Evolutionary conservation across 1,140 invertebrate genomes (phyloP).

Genomic region (Zaprionus vittiger): DNA sequence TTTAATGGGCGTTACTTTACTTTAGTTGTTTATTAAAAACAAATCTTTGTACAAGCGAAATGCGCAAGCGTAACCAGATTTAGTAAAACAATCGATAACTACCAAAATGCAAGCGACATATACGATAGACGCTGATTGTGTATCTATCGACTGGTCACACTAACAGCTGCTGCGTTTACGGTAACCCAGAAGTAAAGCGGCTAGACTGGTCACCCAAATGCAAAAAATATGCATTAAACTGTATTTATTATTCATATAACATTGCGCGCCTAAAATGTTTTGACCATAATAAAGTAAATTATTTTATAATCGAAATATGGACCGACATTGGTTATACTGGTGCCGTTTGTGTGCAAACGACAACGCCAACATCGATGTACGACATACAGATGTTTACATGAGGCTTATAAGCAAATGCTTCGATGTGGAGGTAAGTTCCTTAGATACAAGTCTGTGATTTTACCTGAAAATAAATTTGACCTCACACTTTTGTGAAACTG

Average conservation of each 20-base stretch:
- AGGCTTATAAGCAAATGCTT: conserved; percentile 59
- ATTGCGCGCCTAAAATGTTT: background rate
- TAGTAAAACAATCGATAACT: conserved; percentile 33
- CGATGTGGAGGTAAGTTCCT: conserved; percentile 55
- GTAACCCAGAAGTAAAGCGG: background rate
- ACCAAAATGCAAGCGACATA: conserved; percentile 1
- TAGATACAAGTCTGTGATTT: background rate
- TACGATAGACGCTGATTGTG: background rate
- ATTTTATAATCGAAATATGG: background rate
- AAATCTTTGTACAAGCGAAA: conserved; percentile 10
- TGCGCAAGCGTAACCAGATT: conserved; percentile 57
- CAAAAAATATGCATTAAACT: conserved; percentile 8
- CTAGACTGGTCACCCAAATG: conserved; percentile 14
- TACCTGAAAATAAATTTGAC: background rate
- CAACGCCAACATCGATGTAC: conserved; percentile 35
- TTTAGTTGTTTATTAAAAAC: conserved; percentile 21
- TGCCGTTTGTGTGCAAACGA: conserved; percentile 61
- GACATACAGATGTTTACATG: conserved; percentile 37
- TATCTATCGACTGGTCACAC: conserved; percentile 16
- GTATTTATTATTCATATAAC: background rate
- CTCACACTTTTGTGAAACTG: background rate
- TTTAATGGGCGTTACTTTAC: background rate
- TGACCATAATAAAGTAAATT: conserved; percentile 6
- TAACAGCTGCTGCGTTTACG: conserved; percentile 34
- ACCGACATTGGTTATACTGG: conserved; percentile 51